Base-by-base conservation (phyloP, 1,140 invertebrate species). In the Cheumatopsyche charites region DNA sequence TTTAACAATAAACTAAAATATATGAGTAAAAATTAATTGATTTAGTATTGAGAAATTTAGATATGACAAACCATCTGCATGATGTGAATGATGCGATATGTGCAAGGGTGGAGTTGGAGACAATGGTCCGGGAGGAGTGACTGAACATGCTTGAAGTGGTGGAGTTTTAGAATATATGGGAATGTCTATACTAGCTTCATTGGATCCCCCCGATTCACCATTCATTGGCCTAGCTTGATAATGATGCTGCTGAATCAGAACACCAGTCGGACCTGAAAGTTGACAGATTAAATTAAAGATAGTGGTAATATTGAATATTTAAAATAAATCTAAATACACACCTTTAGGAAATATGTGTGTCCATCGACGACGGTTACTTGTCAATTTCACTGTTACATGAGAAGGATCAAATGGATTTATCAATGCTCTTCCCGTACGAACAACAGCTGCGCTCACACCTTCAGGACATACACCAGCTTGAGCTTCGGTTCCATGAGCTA, bases 391-490 rank as follows among this genome's bases (percentile, higher is more conserved):
- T 36, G 95, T 96, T 67, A 98, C 95, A 79, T 97, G 94, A 0
- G 95, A 96, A 0, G 97, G 97, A 81, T 98, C 95, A 82, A 99
- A 99, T 0, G 98, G 98, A 85, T 99, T 99, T 70, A 99, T 94
- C 7, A 95, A 83, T 1, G 92, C 92, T 67, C 92, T 83, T 4
- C 90, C 90, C 0, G 90, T 90, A 13, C 90, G 81, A 36, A 88
- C 84, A 13, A 88, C 83, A 0, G 84, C 85, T 19, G 86, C 86
- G 77, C 68, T 66, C 0, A 68, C 68, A 1, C 52, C 66, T n/a
- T 68, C 66, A 6, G 67, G 52, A 15, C 52, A 41, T n/a, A 58
- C 19, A 1, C 42, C 67, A 2, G 49, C 67, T 62, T 66, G 66
- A 5, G 66, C 58, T 43, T 65, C 67, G 3, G 71, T 68, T 29